A percentile compares a stretch with the other conserved stretches of the same genome.
Evolutionary conservation across 2,113 vertebrate species (phyloP).

Genomic region (Anas platyrhynchos): DNA sequence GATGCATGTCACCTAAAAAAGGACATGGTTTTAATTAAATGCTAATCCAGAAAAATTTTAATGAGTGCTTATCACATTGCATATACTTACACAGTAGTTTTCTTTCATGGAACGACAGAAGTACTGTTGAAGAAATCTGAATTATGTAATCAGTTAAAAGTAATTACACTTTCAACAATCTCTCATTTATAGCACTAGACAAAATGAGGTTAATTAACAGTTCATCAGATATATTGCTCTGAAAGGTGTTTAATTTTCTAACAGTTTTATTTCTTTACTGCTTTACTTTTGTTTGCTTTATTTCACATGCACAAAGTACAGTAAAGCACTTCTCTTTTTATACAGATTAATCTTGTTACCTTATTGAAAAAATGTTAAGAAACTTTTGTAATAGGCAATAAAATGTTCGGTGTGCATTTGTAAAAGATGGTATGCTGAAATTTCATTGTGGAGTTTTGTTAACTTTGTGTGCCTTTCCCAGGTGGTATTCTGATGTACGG

Average conservation of each 20-base stretch:
- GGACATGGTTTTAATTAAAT: constrained; percentile 78
- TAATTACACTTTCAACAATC: constrained; percentile 55
- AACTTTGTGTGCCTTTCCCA: constrained; percentile 55
- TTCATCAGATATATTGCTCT: background rate
- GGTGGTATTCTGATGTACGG: constrained; percentile 97
- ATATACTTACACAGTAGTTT: constrained; percentile 62
- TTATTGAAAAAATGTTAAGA: background rate
- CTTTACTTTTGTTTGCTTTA: background rate
- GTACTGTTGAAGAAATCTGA: constrained; percentile 45
- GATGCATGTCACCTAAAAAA: constrained; percentile 62
- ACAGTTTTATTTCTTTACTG: background rate
- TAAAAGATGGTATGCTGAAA: background rate
- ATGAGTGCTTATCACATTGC: constrained; percentile 62
- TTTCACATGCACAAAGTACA: background rate
- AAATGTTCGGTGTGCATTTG: background rate
- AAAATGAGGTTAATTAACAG: constrained; percentile 20
- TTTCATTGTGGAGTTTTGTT: background rate
- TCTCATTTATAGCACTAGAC: constrained; percentile 32
- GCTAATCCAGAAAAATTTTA: constrained; percentile 65
- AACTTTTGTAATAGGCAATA: background rate
- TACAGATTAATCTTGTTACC: background rate
- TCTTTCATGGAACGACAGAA: constrained; percentile 38
- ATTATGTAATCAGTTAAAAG: constrained; percentile 61
- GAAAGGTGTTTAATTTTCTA: constrained; percentile 13
- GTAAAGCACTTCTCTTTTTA: background rate